Base-by-base conservation (phyloP, 2,113 vertebrate genomes). In the Nothobranchius furzeri region DNA sequence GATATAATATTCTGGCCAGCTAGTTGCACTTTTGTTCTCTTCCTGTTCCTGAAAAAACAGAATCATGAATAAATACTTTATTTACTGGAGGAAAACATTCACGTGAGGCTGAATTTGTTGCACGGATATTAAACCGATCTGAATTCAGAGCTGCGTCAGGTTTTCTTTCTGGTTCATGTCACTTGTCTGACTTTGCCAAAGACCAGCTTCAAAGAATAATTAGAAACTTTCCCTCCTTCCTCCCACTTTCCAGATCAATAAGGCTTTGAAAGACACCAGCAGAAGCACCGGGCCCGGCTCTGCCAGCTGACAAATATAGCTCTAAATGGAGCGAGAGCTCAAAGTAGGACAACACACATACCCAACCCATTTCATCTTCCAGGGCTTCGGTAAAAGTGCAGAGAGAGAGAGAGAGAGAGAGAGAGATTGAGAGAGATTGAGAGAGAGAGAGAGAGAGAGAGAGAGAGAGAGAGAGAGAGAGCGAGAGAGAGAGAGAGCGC, bases 1-100 rank as follows among this genome's bases (percentile, higher is more conserved):
- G 0, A 99, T 99, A 90, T 99, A 99, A 90, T 93, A 99, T 79
- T 99, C 98, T 0, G 98, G 98, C 98, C 98, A 99, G 84, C 96
- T 99, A 63, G 97, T 99, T 43, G 98, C 98, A 89, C 96, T 94
- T 93, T 99, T 99, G 72, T 98, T 96, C 92, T 99, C 97, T 92
- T 99, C 97, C 87, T 99, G 96, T 85, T 99, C 98, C 98, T 99
- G 87, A 55, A 77, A 85, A 64, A 6, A 30, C 30, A 30, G 30
- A 30, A 30, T 30, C 30, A 30, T 30, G 4, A 14, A 48, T 10
- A 71, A 52, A 60, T 48, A 60, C 3, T 10, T 11, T 12, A 11
- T 45, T 12, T 45, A 2, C 43, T 45, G 43, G 9, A 45, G 40
- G 40, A 45, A 45, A 45, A 45, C 43, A 11, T 12, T 4, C 9